Base-by-base conservation (phyloP, 2,888 invertebrate species). In the Brenthis daphne region DNA sequence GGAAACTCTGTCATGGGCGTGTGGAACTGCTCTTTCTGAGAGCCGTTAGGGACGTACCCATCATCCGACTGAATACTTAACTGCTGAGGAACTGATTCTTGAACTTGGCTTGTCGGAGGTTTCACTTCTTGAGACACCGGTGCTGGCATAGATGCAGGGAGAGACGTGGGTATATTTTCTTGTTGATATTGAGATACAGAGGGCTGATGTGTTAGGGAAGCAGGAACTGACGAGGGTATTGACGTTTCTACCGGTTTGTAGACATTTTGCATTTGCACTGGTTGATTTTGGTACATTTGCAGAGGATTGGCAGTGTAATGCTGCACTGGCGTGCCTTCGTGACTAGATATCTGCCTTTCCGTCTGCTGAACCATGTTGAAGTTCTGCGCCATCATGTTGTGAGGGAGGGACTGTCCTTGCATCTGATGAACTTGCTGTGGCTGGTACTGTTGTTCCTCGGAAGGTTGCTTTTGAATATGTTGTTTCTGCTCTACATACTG, bases 321-420 rank as follows among this genome's bases (percentile, higher is more conserved):
- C 82, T 92, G 93, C 83, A 90, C 89, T 13, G 90, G 91, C 8
- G 91, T 92, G 85, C 92, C 90, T 85, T 93, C 93, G 82, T 90
- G 93, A 88, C 90, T 92, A 87, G 90, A 92, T 79, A 90, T 90
- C 83, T 91, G 90, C 84, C 92, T 83, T 74, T 92, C 91, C 78
- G 82, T 87, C 80, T 90, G 90, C 76, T 89, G 90, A 68, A 90
- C 83, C 68, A 85, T 77, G 77, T 76, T 85, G 79, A 84, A 91
- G 75, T 85, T 87, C 55, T 90, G 90, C 63, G 84, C 83, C 81
- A 90, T 82, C 79, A 91, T 85, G 68, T 86, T 89, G 72, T 89
- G 92, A 1, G 90, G 90, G 6, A 92, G 80, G 24, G 89, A 89
- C 76, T 91, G 92, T 1, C 93, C 93, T 71, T 92, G 92, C 83